These are phyloP conservation scores for Argopecten irradians DNA, from an alignment of 1,140 invertebrate genomes.

Conservation along the genomic window DNA sequence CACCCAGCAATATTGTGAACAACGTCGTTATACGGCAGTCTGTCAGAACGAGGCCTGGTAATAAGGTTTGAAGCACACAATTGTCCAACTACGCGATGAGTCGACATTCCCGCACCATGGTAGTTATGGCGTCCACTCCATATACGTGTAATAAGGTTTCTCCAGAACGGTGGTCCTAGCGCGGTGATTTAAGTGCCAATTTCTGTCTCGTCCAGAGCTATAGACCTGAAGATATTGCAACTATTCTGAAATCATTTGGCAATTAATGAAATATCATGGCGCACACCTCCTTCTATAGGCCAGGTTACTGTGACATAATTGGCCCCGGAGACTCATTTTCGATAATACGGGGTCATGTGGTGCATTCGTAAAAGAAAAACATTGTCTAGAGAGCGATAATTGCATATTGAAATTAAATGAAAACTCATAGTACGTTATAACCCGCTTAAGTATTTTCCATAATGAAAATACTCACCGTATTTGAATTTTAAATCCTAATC, in stretches of 20 bases:
- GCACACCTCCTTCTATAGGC: background rate
- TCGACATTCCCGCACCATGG: background rate
- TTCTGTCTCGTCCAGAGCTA: background rate
- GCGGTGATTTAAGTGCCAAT: conserved; percentile 5
- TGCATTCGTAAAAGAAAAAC: background rate
- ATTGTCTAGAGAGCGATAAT: background rate
- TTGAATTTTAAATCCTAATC: background rate
- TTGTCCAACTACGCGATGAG: background rate
- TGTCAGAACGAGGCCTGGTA: background rate
- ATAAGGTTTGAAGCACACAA: background rate
- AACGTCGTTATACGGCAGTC: background rate
- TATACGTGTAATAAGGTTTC: background rate
- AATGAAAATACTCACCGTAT: too few species aligned
- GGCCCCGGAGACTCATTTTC: background rate
- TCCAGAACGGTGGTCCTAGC: background rate
- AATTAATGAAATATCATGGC: background rate
- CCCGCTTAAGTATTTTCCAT: background rate
- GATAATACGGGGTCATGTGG: background rate
- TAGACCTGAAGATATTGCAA: background rate
- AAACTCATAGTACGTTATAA: background rate
- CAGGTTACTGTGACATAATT: background rate
- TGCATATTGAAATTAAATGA: background rate
- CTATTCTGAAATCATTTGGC: background rate
- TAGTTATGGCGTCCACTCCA: background rate
- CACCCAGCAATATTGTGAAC: background rate